Evolutionary conservation across 2,797 vertebrate species (phyloP).

Genomic region (Lagocephalus sceleratus): DNA sequence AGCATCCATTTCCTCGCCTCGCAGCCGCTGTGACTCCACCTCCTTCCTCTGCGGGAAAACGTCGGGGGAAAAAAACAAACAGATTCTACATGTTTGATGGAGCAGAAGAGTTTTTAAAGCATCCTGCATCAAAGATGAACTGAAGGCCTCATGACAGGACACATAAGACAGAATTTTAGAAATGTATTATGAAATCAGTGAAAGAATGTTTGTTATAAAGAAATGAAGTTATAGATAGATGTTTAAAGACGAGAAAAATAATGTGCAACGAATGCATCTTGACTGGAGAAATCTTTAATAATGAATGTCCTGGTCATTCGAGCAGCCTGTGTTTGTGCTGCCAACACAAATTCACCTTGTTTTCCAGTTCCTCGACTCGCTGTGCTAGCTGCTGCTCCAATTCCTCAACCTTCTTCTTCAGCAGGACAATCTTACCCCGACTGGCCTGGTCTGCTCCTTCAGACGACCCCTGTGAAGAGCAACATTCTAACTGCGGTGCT

Average conservation of each 20-base stretch:
- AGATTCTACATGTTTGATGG: not conserved
- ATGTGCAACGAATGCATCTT: too few species aligned
- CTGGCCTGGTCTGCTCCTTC: conserved; percentile 79
- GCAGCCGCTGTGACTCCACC: conserved; percentile 72
- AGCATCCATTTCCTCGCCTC: conserved; percentile 83
- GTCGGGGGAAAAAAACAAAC: not conserved
- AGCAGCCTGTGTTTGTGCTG: not conserved
- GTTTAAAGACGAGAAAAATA: too few species aligned
- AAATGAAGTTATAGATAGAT: too few species aligned
- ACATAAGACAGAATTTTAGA: too few species aligned
- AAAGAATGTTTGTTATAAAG: too few species aligned
- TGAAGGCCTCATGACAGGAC: too few species aligned
- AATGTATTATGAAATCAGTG: too few species aligned
- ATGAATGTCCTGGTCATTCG: not conserved
- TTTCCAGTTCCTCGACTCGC: conserved; percentile 76
- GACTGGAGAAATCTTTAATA: too few species aligned
- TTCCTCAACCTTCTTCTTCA: conserved; percentile 87
- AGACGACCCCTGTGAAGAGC: conserved; percentile 61
- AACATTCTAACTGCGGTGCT: not conserved
- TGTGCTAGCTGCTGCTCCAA: conserved; percentile 80
- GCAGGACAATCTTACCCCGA: conserved; percentile 85
- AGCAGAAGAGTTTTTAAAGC: not conserved
- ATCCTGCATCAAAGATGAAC: too few species aligned
- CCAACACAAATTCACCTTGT: conserved; percentile 67
- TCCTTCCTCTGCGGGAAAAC: conserved; percentile 64